Percentiles rank a stretch among this genome's conserved stretches.
Evolutionary conservation across 2,113 vertebrate genomes (phyloP).

Genomic region (Barbus barbus): DNA sequence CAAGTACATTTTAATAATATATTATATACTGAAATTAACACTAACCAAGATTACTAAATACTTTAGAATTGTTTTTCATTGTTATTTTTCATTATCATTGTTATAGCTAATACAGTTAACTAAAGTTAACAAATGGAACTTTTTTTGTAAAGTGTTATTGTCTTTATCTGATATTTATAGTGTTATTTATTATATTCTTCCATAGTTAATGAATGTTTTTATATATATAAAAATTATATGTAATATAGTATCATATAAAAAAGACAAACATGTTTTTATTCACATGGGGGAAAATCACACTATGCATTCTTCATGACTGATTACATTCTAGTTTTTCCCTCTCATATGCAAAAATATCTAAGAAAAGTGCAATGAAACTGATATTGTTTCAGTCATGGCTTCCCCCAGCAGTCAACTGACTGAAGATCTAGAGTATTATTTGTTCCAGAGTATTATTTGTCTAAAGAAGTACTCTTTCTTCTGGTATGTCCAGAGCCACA

Average conservation of each 20-base stretch:
- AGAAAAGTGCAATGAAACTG: not conserved
- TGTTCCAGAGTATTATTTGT: not conserved
- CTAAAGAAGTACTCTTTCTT: not conserved
- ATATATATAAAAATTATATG: not conserved
- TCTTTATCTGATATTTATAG: no score
- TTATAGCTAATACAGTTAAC: no score
- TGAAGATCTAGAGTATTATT: not conserved
- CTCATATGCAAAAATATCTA: not conserved
- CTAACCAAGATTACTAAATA: no score
- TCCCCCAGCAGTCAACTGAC: not conserved
- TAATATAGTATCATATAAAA: no score
- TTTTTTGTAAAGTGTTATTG: no score
- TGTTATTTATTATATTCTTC: no score
- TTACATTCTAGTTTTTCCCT: not conserved
- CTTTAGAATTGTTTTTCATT: no score
- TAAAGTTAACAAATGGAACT: no score
- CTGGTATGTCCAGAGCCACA: not conserved
- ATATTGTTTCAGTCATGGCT: not conserved
- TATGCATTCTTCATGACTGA: not conserved
- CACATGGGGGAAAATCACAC: not conserved
- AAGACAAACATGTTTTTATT: not conserved
- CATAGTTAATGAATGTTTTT: not conserved
- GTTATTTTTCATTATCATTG: no score
- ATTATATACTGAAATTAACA: no score
- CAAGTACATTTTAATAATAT: no score